Percentiles rank a stretch among this genome's conserved stretches.
Conservation (phyloP, 2,888 invertebrate genomes). For the Elmis aenea region DNA sequence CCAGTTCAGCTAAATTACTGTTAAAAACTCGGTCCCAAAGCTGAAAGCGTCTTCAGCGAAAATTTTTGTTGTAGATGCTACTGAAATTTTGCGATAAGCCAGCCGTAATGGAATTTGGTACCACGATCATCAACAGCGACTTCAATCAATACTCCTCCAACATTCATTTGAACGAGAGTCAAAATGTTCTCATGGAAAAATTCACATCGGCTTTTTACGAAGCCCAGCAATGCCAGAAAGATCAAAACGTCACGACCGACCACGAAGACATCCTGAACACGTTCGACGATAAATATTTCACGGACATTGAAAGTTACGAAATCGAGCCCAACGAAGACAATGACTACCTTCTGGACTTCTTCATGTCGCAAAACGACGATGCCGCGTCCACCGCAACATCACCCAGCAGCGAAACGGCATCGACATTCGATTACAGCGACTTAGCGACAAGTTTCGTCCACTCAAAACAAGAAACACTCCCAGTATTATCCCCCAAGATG, state of each 20-base stretch:
- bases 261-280: constrained; percentile 31
- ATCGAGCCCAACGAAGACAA: constrained; percentile 6
- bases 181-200: constrained; percentile 43
- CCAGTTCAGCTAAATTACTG: too few relatives aligned
- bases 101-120: too few relatives aligned
- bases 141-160: constrained; percentile 1
- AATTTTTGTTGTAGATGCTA: too few relatives aligned
- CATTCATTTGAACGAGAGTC: constrained; percentile 27
- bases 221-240: constrained; percentile 32
- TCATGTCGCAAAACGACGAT: constrained; percentile 15
- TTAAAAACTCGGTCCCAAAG: too few relatives aligned
- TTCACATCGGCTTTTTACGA: constrained; percentile 46
- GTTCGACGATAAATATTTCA: constrained; percentile 32
- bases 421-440: constrained; percentile 39
- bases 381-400: constrained; percentile 11
- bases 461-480: constrained; percentile 27
- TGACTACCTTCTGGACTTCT: constrained; percentile 19
- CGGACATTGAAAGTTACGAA: constrained; percentile 18
- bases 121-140: too few relatives aligned
- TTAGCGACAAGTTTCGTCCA: constrained; percentile 39
- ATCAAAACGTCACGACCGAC: constrained; percentile 15
- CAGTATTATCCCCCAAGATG: background rate
- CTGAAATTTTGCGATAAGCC: too few relatives aligned
- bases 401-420: constrained; percentile 23
- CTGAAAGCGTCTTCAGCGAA: too few relatives aligned